Base-by-base conservation (phyloP, 2,113 vertebrate species). In the Zosterops hypoxanthus region DNA sequence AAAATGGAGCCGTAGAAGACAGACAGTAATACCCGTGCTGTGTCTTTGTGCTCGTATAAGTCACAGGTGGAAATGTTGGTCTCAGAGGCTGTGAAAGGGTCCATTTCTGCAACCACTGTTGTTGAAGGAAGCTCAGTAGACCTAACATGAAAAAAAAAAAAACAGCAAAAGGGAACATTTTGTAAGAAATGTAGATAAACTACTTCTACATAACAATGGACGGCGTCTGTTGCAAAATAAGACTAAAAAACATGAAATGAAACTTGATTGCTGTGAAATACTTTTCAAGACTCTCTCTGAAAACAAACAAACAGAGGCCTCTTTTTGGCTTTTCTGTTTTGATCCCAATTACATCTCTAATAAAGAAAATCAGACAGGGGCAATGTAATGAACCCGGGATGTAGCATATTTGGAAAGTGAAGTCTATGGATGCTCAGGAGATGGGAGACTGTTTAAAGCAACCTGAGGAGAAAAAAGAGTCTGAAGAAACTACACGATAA, bases 1-100 rank as follows among this genome's bases (percentile, higher is more conserved):
- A 99, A 99, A 64, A 99, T 98, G 4, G 97, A 36, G 49, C 96
- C 97, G 33, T 99, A 99, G 95, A 99, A 95, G 12, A 99, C 80
- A 4, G 99, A 98, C 82, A 99, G 97, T 47, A 99, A 31, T 36
- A 99, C 95, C 50, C 96, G 97, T 39, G 99, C 98, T 3, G 98
- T 98, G 6, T 86, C 33, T 31, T 98, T 97, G 86, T 99, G 99
- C 82, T 95, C 97, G 0, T 99, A 99, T 6, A 99, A 97, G 56
- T 99, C 98, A 9, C 98, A 99, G 46, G 88, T 96, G 33, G 84
- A 94, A 47, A 24, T 39, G 26, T 96, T 96, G 41, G 49, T 69
- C 33, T 79, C 90, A 68, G 33, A 24, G 69, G 33, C 61, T 81
- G 81, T 59, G 22, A 61, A 82, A 46, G 78, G 4, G 50, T 88